phyloP scores from a whole-genome alignment of 2,113 vertebrate species.

The Plectropomus leopardus region DNA sequence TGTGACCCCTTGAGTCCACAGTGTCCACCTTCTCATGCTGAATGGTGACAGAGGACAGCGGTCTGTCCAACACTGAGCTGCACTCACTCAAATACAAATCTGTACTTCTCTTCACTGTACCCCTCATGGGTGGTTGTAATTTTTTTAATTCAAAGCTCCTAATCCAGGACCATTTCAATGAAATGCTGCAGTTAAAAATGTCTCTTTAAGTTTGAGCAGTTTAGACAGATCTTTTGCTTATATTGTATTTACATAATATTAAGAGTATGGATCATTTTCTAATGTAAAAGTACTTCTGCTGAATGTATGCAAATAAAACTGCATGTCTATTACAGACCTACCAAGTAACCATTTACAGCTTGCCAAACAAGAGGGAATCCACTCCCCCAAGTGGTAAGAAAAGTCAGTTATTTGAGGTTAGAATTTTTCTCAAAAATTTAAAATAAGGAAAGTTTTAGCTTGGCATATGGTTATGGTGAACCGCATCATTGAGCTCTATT shows the following conservation, averaged over 20 bases:
- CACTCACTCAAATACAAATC: conserved; percentile 27
- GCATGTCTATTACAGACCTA: background rate
- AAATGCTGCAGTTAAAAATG: background rate
- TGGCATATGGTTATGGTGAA: background rate
- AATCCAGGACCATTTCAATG: conserved; percentile 4
- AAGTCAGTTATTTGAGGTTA: background rate
- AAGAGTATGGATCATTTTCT: background rate
- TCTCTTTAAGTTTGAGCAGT: background rate
- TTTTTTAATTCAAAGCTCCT: conserved; percentile 14
- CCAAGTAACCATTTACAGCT: background rate
- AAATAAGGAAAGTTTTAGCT: background rate
- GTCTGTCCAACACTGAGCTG: conserved; percentile 28
- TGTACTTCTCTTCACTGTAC: conserved; percentile 25
- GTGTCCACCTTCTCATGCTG: conserved; percentile 43
- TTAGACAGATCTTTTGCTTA: background rate
- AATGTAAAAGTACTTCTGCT: background rate
- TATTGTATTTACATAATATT: background rate
- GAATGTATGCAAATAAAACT: background rate
- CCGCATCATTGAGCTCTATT: background rate
- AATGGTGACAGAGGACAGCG: conserved; percentile 23
- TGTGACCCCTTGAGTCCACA: background rate
- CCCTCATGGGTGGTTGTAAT: conserved; percentile 24
- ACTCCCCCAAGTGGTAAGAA: background rate
- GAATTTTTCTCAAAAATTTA: background rate
- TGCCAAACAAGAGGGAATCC: background rate